Evolutionary conservation across 2,888 invertebrate genomes (phyloP), one percentile per base, ranked within the genome.

Genomic region (Copidosoma aretas): DNA sequence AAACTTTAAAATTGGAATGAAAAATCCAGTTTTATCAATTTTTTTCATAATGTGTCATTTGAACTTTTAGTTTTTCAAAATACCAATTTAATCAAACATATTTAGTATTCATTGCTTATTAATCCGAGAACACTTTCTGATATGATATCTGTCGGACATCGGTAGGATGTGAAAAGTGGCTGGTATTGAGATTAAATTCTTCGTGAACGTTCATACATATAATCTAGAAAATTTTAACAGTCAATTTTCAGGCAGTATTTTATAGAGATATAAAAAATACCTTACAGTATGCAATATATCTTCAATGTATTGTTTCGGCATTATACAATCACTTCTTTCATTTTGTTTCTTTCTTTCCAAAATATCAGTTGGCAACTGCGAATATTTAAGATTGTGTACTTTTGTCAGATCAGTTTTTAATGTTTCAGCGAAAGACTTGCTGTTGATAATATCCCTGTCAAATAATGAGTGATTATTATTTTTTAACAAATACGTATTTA

Each of bases 391-490:
- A 53, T 73, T 66, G 5, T 68, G 67, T n/a, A 19, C 1, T 12
- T 52, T 43, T 2, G 46, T 54, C 12, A 75, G 64, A 60, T 22
- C 59, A 43, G 78, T 68, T 65, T 71, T 56, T 14, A 78, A 41
- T 10, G 61, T 57, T 17, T 76, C 66, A 19, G 74, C 66, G 68
- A 85, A 83, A 22, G 73, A 46, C 32, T 77, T 74, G 63, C 80
- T 80, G 41, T 81, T 81, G 17, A 85, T 46, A 22, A 82, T 81
- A 65, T 84, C 81, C 75, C 86, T 86, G 64, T 39, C 8, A 25
- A 53, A 73, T 79, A 79, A 54, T 46, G 52, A 51, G 12, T 15
- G n/a, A 46, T 25, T 39, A 21, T 58, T 64, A 32, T n/a, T 43
- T 65, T 39, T 57, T 46, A 24, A 22, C 10, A 66, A 60, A 39